Base-by-base conservation (phyloP, 2,797 vertebrate species). In the Mallotus villosus region DNA sequence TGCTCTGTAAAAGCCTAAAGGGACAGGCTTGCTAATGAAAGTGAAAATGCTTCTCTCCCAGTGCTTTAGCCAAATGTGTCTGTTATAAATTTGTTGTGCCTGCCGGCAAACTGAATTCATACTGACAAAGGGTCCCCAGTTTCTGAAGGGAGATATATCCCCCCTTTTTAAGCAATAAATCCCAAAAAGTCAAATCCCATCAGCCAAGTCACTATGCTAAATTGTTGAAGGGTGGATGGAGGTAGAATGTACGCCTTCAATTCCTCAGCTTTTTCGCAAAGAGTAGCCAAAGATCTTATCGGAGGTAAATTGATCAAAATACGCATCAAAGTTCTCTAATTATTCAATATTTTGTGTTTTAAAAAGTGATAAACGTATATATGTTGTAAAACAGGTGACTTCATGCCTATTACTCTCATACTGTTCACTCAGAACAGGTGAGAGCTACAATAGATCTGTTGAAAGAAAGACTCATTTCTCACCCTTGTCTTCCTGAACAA, bases 21-120 rank as follows among this genome's bases (percentile, higher is more conserved):
- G 85, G 79, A 88, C 81, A 73, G 78, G 34, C 62, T 73, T 69
- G 80, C 87, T 89, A 90, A 92, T 88, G 83, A 88, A 89, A 88
- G 83, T 71, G 63, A 87, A 91, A 87, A 85, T 77, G 71, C 77
- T 74, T 85, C 82, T 82, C 79, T 83, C 69, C 68, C 27, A 72
- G 58, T 64, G 70, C 79, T 85, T 85, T 67, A 77, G 78, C 82
- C 81, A 83, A 82, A 86, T 82, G 71, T 81, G 82, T 84, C 73
- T 34, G n/a, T 80, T 58, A 76, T 70, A 76, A 79, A 85, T 82
- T 69, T 83, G 72, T 82, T 88, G 79, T 84, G 86, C 87, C 86
- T 87, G 4, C 63, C 25, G 72, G 84, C 81, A 86, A 88, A 71
- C 68, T 70, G 75, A 75, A 88, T 87, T 80, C 73, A 78, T 81